phyloP scores from a whole-genome alignment of 2,113 vertebrate species.

The Lampris incognitus region DNA sequence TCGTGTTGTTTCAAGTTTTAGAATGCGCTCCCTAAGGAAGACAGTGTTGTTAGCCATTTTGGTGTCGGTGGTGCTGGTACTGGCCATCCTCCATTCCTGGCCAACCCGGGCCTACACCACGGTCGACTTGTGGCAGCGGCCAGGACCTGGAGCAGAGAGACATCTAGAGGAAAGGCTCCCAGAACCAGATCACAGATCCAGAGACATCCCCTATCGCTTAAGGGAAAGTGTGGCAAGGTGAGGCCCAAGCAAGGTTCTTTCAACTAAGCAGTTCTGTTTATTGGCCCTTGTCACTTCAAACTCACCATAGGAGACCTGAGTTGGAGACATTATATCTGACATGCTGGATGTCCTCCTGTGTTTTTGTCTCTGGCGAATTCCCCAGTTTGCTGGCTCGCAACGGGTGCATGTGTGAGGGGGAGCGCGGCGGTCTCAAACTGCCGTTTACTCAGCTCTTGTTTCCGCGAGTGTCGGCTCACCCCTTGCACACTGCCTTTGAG shows the following conservation, averaged over 20 bases:
- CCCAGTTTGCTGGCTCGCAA: slow-evolving; percentile 86
- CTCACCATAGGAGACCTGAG: not conserved
- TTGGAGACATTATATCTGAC: not conserved
- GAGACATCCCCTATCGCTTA: slow-evolving; percentile 73
- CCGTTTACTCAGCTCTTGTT: slow-evolving; percentile 85
- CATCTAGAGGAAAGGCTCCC: slow-evolving; percentile 70
- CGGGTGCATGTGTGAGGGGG: slow-evolving; percentile 85
- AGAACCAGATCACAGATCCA: slow-evolving; percentile 57
- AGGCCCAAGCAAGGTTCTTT: not conserved
- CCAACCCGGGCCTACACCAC: slow-evolving; percentile 58
- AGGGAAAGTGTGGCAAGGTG: slow-evolving; percentile 74
- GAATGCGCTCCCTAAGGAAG: slow-evolving; percentile 74
- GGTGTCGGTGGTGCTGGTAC: slow-evolving; percentile 66
- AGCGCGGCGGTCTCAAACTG: slow-evolving; percentile 74
- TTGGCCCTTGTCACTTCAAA: not conserved
- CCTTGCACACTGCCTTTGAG: slow-evolving; percentile 83
- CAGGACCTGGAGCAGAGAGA: slow-evolving; percentile 52
- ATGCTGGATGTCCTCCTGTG: not conserved
- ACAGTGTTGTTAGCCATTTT: slow-evolving; percentile 75
- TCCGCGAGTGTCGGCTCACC: slow-evolving; percentile 77
- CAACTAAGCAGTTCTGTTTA: not conserved
- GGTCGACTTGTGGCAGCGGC: slow-evolving; percentile 73
- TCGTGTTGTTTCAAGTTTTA: slow-evolving; percentile 60
- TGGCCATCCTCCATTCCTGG: slow-evolving; percentile 74
- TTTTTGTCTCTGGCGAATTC: not conserved